Conservation (phyloP, 1,140 invertebrate genomes). For the Spodoptera frugiperda region DNA sequence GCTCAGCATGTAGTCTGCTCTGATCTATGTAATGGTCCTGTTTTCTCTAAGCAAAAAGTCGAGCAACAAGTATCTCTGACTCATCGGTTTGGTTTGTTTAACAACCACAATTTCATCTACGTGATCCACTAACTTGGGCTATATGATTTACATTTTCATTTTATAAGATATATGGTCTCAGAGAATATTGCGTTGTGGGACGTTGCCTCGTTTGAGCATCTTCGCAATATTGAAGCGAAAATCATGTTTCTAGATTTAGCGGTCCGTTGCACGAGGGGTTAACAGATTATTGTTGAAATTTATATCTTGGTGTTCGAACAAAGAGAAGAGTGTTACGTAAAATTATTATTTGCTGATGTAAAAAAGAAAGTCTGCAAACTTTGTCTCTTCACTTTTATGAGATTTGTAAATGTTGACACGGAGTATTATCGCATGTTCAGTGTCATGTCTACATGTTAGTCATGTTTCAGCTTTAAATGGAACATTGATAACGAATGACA, state of each 20-base stretch:
- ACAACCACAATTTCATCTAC: slow-evolving; percentile 43
- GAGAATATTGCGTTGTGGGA: slow-evolving; percentile 42
- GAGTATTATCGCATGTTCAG: slow-evolving; percentile 58
- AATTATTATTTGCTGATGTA: not conserved
- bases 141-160: slow-evolving; percentile 45
- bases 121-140: slow-evolving; percentile 44
- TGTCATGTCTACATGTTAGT: slow-evolving; percentile 48
- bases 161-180: slow-evolving; percentile 36
- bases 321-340: slow-evolving; percentile 17
- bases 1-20: slow-evolving; percentile 35
- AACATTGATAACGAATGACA: slow-evolving; percentile 39
- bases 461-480: slow-evolving; percentile 50
- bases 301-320: slow-evolving; percentile 25
- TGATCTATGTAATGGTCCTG: slow-evolving; percentile 43
- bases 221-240: slow-evolving; percentile 38
- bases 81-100: slow-evolving; percentile 46
- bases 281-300: slow-evolving; percentile 22
- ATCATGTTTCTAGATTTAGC: slow-evolving; percentile 35
- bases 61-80: slow-evolving; percentile 50
- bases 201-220: slow-evolving; percentile 5
- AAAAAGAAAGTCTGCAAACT: slow-evolving; percentile 4
- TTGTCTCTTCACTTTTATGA: slow-evolving; percentile 56
- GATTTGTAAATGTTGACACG: slow-evolving; percentile 65
- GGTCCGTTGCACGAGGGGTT: not conserved
- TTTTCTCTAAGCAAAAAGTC: slow-evolving; percentile 49